phyloP scores from a whole-genome alignment of 2,113 vertebrate genomes.

The Conger conger region DNA sequence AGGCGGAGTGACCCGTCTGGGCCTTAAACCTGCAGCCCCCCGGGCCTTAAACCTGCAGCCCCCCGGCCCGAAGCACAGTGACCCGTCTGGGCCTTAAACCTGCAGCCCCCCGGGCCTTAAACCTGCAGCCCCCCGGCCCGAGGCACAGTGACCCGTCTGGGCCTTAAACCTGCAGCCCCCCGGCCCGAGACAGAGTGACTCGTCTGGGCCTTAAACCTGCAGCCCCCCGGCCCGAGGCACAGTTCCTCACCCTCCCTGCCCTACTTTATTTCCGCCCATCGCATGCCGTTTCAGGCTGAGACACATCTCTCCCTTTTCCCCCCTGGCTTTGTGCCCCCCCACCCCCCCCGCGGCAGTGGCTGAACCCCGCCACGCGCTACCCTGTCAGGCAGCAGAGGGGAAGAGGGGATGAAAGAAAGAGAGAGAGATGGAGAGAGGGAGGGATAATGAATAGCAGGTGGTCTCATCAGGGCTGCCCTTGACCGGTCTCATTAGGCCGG shows the following conservation, averaged over 20 bases:
- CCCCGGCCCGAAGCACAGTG: not conserved
- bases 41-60: not conserved
- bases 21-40: not conserved
- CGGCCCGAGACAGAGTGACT: not conserved
- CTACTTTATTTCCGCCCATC: not conserved
- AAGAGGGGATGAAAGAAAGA: not conserved
- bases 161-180: not conserved
- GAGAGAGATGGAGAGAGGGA: conserved; percentile 1
- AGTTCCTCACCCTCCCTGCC: not conserved
- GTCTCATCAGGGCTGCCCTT: conserved; percentile 30
- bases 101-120: not conserved
- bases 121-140: not conserved
- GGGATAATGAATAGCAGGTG: conserved; percentile 31
- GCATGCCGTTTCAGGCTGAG: not conserved
- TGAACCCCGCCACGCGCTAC: not conserved
- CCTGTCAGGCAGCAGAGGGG: not conserved
- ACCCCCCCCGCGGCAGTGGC: too few relatives aligned
- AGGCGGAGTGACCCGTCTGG: not conserved
- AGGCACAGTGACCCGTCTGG: not conserved
- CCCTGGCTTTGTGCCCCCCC: too few relatives aligned
- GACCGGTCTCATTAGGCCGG: conserved; percentile 31
- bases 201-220: not conserved
- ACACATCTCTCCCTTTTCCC: too few relatives aligned
- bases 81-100: not conserved
- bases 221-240: not conserved